Evolutionary conservation across 2,888 invertebrate genomes (phyloP), one percentile per base, ranked within the genome.

Genomic region (Microplitis manilae): DNA sequence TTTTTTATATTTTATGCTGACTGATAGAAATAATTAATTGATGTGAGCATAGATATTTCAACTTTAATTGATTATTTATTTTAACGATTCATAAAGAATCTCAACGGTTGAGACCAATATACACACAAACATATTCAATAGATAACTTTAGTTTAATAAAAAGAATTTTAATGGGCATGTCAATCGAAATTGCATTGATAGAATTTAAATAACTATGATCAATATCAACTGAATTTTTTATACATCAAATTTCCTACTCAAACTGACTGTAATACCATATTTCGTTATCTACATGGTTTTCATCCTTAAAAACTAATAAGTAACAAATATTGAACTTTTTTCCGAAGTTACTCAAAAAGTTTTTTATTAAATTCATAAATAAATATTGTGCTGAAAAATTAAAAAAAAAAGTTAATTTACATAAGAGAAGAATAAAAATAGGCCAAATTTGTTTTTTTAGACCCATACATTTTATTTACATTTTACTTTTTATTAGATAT

Each of bases 151-250:
- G 9, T 50, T 50, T 5, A 9, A 13, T 50, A 13, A 13, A 50
- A 50, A 50, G 13, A 50, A 50, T 50, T 2, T 50, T 50, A 13
- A 50, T 50, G 5, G 50, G 9, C 50, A 30, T 50, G 50, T 13
- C 13, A 50, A 50, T 13, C 50, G 13, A 50, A 50, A 50, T 50
- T 50, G 2, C 30, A 30, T 30, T 30, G 4, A 30, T 30, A 4
- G 50, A 50, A 50, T 50, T 50, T 6, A 38, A 60, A 40, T 17
- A 38, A 9, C 50, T 41, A 30, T 68, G 30, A 40, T 61, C 20
- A 50, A 70, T 64, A 50, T 72, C 70, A 50, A 65, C 30, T 15
- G 73, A 50, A 17, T 30, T 15, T 6, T 8, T 13, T 8, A 50
- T 50, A 9, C 50, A 9, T 50, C 13, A 50, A 50, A 50, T 50